Conservation (phyloP, 2,797 vertebrate genomes). For the Hyperoplus lanceolatus region DNA sequence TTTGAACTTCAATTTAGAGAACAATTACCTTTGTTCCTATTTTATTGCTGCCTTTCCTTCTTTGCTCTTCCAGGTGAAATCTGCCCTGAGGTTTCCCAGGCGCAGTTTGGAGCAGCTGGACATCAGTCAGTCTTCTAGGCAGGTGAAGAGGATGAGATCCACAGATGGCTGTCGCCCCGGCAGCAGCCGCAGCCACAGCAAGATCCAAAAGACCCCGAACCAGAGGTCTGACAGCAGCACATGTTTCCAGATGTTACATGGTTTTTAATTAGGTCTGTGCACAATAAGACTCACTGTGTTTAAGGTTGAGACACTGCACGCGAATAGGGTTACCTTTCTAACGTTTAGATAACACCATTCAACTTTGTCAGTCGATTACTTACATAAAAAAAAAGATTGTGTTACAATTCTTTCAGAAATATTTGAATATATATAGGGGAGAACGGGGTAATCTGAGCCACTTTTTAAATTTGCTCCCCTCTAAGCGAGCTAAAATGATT, state of each 20-base stretch:
- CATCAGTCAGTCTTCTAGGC: constrained; percentile 45
- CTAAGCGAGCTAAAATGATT: no score
- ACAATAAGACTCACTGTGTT: background rate
- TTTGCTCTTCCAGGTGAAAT: constrained; percentile 87
- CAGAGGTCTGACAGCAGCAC: constrained; percentile 57
- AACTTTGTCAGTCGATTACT: no score
- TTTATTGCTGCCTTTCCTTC: background rate
- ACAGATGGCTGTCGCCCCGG: constrained; percentile 60
- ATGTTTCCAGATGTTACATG: background rate
- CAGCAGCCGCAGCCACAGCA: constrained; percentile 65
- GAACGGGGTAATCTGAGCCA: no score
- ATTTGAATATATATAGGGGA: no score
- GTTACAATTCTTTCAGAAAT: no score
- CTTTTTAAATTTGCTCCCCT: no score
- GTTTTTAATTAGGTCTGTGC: background rate
- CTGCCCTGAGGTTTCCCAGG: constrained; percentile 89
- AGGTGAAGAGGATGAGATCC: constrained; percentile 58
- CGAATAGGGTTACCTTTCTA: no score
- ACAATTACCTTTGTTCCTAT: background rate
- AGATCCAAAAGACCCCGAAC: constrained; percentile 56
- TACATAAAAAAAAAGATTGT: no score
- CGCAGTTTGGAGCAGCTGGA: constrained; percentile 67
- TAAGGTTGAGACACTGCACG: background rate
- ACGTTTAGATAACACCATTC: no score
- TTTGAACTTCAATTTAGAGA: background rate